These are phyloP conservation scores for Ariolimax columbianus DNA, from an alignment of 2,888 invertebrate species.

Conservation along the genomic window DNA sequence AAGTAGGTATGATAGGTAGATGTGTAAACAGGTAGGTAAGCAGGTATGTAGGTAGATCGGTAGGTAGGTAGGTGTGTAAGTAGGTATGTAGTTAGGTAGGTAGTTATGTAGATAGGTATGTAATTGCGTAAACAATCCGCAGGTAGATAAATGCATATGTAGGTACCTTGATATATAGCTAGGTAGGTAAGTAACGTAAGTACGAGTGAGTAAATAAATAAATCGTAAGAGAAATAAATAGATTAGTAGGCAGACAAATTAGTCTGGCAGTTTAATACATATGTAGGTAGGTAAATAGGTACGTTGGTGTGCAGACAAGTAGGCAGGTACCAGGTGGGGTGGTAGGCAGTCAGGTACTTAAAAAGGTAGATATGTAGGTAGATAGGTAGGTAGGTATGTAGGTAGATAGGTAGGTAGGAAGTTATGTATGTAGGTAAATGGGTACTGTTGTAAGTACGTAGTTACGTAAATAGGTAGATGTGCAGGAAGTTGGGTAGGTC, in stretches of 20 bases:
- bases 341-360: not conserved
- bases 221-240: not conserved
- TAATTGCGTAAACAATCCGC: too few relatives aligned
- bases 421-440: not conserved
- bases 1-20: too few relatives aligned
- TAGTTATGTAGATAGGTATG: too few relatives aligned
- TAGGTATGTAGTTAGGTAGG: too few relatives aligned
- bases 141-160: too few relatives aligned
- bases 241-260: not conserved
- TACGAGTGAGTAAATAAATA: not conserved
- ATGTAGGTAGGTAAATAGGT: not conserved
- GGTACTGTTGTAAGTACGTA: slow-evolving; percentile 27
- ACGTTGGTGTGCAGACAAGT: not conserved
- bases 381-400: too few relatives aligned
- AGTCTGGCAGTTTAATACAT: not conserved
- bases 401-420: not conserved
- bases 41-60: too few relatives aligned
- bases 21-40: too few relatives aligned
- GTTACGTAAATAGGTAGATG: slow-evolving; percentile 40
- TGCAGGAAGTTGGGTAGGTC: too few relatives aligned
- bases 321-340: not conserved
- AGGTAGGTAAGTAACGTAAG: not conserved
- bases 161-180: too few relatives aligned
- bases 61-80: too few relatives aligned
- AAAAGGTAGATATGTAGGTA: too few relatives aligned